Conservation (phyloP, 2,113 vertebrate species). For the Tetrax tetrax region DNA sequence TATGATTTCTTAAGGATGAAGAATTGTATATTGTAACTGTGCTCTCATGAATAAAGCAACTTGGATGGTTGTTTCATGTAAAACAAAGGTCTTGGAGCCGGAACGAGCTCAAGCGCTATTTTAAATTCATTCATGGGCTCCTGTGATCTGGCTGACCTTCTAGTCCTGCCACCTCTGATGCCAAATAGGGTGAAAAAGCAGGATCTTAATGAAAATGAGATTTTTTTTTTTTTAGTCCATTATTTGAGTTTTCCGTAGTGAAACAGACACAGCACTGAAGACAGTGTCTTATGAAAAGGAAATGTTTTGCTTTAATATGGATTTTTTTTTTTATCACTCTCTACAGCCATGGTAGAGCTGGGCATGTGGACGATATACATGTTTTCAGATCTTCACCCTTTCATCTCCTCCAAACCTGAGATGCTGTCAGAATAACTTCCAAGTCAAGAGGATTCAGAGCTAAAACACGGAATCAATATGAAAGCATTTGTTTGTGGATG, state of each 20-base stretch:
- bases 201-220: neutral
- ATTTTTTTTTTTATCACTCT: neutral
- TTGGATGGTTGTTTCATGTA: neutral
- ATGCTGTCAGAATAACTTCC: neutral
- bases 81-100: neutral
- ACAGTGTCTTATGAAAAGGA: neutral
- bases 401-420: neutral
- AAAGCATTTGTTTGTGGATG: neutral
- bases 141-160: neutral
- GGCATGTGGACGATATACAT: neutral
- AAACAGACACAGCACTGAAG: neutral
- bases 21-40: neutral
- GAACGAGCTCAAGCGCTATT: neutral
- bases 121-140: neutral
- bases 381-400: neutral
- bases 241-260: neutral
- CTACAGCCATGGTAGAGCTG: neutral
- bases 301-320: neutral
- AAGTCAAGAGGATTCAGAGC: neutral
- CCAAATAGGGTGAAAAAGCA: neutral
- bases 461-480: neutral
- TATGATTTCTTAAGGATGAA: neutral
- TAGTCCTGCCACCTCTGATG: neutral
- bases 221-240: neutral
- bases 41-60: neutral